These are phyloP conservation scores for Siniperca knerii DNA, from an alignment of 2,113 vertebrate species.

Conservation along the genomic window DNA sequence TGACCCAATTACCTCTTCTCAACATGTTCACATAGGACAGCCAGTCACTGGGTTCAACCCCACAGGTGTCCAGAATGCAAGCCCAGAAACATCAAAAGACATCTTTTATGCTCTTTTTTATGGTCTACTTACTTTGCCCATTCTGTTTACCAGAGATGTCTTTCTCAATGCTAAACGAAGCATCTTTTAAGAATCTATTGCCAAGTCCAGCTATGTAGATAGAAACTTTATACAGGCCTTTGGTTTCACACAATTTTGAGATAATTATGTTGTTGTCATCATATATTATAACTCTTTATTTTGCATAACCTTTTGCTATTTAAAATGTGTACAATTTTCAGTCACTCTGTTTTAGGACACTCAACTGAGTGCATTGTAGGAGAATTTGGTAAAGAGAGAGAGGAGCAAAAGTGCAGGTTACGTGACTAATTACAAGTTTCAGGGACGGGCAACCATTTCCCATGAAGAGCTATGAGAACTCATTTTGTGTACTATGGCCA, in stretches of 20 bases:
- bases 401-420: constrained; percentile 19
- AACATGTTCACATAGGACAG: constrained; percentile 49
- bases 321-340: background rate
- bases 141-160: constrained; percentile 60
- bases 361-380: background rate
- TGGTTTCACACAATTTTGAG: background rate
- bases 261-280: background rate
- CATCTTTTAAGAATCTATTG: constrained; percentile 16
- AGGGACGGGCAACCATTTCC: constrained; percentile 21
- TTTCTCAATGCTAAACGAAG: constrained; percentile 55
- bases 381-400: background rate
- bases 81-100: constrained; percentile 71
- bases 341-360: background rate
- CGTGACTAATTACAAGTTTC: constrained; percentile 43
- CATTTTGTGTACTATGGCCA: constrained; percentile 4
- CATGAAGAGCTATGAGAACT: constrained; percentile 36
- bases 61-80: constrained; percentile 74
- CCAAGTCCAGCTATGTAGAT: background rate
- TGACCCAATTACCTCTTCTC: constrained; percentile 63
- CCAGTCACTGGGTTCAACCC: constrained; percentile 68
- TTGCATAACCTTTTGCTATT: background rate
- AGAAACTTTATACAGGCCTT: background rate
- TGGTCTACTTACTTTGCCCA: constrained; percentile 64
- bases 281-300: background rate
- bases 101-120: constrained; percentile 70